Conservation (phyloP, 2,113 vertebrate species). For the Todiramphus saurophagus region DNA sequence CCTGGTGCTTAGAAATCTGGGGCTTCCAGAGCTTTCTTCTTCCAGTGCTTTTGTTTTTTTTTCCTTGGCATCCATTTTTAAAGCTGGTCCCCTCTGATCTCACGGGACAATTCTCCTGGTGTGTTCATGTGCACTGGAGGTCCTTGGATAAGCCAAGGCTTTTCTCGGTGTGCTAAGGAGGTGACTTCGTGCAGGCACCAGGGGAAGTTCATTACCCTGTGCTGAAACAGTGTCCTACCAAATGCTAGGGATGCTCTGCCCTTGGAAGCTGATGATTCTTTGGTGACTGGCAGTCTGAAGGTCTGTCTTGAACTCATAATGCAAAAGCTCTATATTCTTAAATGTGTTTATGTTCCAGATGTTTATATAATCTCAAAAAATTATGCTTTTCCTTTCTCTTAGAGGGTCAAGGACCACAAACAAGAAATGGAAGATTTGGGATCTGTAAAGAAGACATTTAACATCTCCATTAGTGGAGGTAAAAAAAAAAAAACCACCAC, state of each 20-base stretch:
- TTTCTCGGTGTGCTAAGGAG: neutral
- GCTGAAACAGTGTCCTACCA: neutral
- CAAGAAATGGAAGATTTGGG: constrained; percentile 48
- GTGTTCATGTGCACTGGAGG: no score
- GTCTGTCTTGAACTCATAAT: neutral
- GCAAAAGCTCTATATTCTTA: neutral
- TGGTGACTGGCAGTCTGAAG: neutral
- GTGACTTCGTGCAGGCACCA: neutral
- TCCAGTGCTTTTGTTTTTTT: no score
- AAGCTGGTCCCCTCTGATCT: neutral
- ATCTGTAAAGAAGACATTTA: constrained; percentile 72
- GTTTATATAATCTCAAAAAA: neutral
- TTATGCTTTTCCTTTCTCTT: neutral
- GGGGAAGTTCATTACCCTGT: neutral
- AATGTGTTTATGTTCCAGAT: neutral
- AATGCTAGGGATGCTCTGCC: neutral
- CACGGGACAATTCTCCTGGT: neutral
- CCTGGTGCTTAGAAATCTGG: neutral
- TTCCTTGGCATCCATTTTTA: neutral
- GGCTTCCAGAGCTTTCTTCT: neutral
- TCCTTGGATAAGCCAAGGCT: neutral
- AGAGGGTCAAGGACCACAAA: constrained; percentile 37
- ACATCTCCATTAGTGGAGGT: constrained; percentile 86
- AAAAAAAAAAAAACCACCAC: neutral
- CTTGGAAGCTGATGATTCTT: neutral